These are phyloP conservation scores for Agrypnus murinus DNA, from an alignment of 2,888 invertebrate species.

Conservation along the genomic window DNA sequence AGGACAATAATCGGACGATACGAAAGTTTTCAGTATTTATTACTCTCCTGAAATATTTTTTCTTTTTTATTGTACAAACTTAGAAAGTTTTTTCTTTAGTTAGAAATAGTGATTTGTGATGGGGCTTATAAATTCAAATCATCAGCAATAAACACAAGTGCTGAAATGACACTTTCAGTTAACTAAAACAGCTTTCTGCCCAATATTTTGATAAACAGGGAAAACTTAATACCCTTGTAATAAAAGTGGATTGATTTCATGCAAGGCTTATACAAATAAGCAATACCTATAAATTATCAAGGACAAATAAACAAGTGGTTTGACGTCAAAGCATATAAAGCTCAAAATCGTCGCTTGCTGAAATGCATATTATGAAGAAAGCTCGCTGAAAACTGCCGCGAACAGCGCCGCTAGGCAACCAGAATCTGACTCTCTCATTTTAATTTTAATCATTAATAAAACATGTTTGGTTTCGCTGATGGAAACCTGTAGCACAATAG, in stretches of 20 bases:
- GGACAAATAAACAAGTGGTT: slow-evolving; percentile 39
- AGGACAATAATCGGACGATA: slow-evolving; percentile 3
- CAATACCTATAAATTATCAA: slow-evolving; percentile 17
- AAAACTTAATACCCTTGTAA: no score
- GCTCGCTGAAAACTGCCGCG: neutral
- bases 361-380: neutral
- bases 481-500: neutral
- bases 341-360: neutral
- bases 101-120: slow-evolving; percentile 4
- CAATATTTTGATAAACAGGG: no score
- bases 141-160: no score
- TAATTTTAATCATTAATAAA: no score
- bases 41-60: neutral
- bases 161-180: no score
- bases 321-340: slow-evolving; percentile 32
- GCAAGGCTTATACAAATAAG: slow-evolving; percentile 11
- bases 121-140: no score
- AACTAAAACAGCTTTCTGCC: no score
- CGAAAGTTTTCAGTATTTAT: neutral
- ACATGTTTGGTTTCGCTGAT: no score
- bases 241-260: slow-evolving; percentile 18
- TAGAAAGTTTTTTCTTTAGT: neutral
- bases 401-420: slow-evolving; percentile 9
- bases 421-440: neutral
- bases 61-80: slow-evolving; percentile 8